Conservation (phyloP, 2,113 vertebrate species). For the Cnemophilus loriae region DNA sequence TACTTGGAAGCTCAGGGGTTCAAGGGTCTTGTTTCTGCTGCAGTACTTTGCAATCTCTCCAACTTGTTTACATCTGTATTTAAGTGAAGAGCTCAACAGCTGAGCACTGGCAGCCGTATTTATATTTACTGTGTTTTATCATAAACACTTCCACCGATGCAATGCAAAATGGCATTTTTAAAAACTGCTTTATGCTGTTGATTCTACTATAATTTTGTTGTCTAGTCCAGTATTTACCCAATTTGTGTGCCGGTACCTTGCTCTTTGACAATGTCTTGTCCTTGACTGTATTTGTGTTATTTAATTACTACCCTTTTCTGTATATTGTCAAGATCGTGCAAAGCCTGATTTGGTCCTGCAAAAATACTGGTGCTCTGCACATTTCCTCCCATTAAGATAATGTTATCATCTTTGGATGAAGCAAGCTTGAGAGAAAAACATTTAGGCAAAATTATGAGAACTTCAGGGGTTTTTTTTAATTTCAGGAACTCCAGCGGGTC, state of each 20-base stretch:
- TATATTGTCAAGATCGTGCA: not conserved
- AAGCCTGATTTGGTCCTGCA: not conserved
- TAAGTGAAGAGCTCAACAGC: not conserved
- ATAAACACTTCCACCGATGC: not conserved
- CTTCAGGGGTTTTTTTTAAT: not conserved
- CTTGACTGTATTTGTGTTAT: not conserved
- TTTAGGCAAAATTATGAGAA: not conserved
- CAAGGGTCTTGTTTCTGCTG: not conserved
- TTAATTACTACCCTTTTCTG: not conserved
- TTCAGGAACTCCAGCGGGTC: not conserved
- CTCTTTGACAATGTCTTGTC: not conserved
- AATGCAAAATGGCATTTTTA: not conserved
- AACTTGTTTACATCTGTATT: not conserved
- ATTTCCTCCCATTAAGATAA: not conserved
- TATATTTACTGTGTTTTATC: not conserved
- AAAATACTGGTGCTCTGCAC: not conserved
- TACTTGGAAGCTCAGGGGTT: not conserved
- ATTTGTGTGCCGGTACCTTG: not conserved
- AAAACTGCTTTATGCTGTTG: not conserved
- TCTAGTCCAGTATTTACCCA: not conserved
- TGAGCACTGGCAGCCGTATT: not conserved
- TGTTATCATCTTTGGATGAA: not conserved
- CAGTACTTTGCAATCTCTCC: not conserved
- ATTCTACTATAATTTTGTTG: not conserved
- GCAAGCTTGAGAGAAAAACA: not conserved